phyloP scores from a whole-genome alignment of 1,140 invertebrate genomes.

The Aporrectodea caliginosa region DNA sequence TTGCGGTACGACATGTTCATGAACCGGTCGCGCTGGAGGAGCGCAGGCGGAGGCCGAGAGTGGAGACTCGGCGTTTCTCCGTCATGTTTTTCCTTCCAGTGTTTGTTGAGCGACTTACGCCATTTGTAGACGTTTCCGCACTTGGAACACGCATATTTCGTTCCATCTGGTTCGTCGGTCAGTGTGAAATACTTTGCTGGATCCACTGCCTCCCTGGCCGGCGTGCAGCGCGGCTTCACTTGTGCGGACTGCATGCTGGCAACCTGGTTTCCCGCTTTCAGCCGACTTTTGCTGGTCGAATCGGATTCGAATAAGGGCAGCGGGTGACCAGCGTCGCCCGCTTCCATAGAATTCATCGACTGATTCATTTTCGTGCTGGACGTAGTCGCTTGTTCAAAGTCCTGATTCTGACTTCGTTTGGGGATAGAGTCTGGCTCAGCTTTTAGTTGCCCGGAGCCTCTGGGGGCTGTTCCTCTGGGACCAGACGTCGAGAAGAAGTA shows the following conservation, averaged over 20 bases:
- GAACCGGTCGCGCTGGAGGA: not conserved
- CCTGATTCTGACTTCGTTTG: not conserved
- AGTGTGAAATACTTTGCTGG: constrained; percentile 53
- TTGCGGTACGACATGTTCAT: not conserved
- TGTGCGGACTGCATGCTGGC: not conserved
- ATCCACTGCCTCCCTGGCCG: constrained; percentile 49
- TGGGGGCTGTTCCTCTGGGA: not conserved
- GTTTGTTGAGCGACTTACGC: constrained; percentile 56
- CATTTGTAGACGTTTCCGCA: constrained; percentile 57
- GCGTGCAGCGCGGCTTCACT: constrained; percentile 19
- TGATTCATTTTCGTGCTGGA: not conserved
- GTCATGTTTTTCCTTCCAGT: constrained; percentile 57
- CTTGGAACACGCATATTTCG: constrained; percentile 54
- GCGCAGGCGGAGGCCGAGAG: not conserved
- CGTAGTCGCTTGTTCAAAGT: not conserved
- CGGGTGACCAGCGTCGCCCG: not conserved
- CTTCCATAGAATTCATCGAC: not conserved
- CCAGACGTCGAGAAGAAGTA: not conserved
- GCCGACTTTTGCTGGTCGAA: not conserved
- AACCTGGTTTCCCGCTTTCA: not conserved
- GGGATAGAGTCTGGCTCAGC: not conserved
- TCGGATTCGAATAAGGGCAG: not conserved
- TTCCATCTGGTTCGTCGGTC: constrained; percentile 45
- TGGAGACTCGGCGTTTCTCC: constrained; percentile 32
- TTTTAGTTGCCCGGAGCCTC: not conserved